Conservation (phyloP, 1,140 invertebrate genomes). For the Temnothorax longispinosus region DNA sequence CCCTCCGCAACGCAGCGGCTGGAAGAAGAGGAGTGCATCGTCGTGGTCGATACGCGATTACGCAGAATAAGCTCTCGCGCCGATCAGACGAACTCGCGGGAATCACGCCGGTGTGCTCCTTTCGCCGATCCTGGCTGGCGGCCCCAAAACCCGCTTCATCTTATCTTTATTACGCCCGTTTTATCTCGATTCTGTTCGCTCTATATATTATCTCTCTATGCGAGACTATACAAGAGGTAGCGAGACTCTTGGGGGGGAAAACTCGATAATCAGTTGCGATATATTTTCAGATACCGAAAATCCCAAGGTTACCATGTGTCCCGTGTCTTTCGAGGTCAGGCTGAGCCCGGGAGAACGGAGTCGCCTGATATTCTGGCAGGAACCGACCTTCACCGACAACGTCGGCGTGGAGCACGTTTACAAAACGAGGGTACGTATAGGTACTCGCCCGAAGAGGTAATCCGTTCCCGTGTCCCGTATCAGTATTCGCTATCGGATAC, state of each 20-base stretch:
- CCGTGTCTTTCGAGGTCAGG: conserved; percentile 88
- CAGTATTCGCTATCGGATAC: background rate
- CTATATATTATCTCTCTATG: too few relatives aligned
- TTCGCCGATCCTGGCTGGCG: conserved; percentile 18
- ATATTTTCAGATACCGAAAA: conserved; percentile 86
- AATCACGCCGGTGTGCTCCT: background rate
- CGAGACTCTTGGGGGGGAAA: background rate
- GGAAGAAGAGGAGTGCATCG: conserved; percentile 42
- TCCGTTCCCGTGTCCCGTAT: background rate
- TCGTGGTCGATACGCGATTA: conserved; percentile 72
- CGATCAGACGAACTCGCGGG: conserved; percentile 24
- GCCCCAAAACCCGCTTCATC: background rate
- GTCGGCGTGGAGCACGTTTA: conserved; percentile 87
- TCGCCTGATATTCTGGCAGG: conserved; percentile 88
- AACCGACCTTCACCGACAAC: conserved; percentile 89
- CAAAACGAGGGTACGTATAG: conserved; percentile 87
- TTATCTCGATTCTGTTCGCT: background rate
- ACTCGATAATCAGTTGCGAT: background rate
- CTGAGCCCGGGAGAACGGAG: conserved; percentile 86
- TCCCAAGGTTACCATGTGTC: conserved; percentile 88
- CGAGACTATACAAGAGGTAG: background rate
- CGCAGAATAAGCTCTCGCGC: conserved; percentile 68
- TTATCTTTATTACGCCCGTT: too few relatives aligned
- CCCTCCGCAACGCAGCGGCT: conserved; percentile 50
- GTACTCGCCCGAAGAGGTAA: background rate